These are phyloP conservation scores for Selene dorsalis DNA, from an alignment of 2,797 vertebrate species.

Conservation along the genomic window DNA sequence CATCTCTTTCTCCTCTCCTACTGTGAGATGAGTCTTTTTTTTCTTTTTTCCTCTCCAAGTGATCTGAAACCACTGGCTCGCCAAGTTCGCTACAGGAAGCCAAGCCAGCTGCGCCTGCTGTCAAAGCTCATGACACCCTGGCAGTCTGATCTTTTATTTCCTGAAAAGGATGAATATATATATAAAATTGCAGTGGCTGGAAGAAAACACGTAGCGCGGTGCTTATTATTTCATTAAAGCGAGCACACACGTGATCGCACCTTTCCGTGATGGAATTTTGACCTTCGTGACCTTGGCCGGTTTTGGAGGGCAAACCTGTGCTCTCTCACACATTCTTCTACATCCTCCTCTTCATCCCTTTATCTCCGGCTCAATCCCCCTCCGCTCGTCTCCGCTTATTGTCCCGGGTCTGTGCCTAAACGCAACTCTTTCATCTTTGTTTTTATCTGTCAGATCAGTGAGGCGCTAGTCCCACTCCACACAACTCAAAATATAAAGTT, in stretches of 20 bases:
- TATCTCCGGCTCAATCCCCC: conserved; percentile 68
- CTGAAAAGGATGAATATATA: neutral
- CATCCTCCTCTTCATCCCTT: conserved; percentile 73
- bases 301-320: conserved; percentile 50
- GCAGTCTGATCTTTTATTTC: conserved; percentile 56
- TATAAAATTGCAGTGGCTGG: conserved; percentile 10
- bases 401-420: conserved; percentile 78
- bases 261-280: neutral
- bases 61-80: conserved; percentile 10
- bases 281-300: conserved; percentile 57
- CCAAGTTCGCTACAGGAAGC: conserved; percentile 23
- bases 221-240: conserved; percentile 33
- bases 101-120: neutral
- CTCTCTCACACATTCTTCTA: conserved; percentile 42
- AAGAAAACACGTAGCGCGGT: neutral
- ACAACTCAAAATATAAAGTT: conserved; percentile 82
- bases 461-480: conserved; percentile 72
- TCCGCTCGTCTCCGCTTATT: conserved; percentile 67
- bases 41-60: conserved; percentile 4
- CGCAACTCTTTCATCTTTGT: conserved; percentile 80
- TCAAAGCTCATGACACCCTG: conserved; percentile 44
- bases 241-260: neutral
- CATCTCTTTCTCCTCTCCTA: neutral
- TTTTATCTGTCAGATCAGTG: conserved; percentile 83
- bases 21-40: neutral